phyloP scores from a whole-genome alignment of 2,113 vertebrate species.

The Geococcyx californianus region DNA sequence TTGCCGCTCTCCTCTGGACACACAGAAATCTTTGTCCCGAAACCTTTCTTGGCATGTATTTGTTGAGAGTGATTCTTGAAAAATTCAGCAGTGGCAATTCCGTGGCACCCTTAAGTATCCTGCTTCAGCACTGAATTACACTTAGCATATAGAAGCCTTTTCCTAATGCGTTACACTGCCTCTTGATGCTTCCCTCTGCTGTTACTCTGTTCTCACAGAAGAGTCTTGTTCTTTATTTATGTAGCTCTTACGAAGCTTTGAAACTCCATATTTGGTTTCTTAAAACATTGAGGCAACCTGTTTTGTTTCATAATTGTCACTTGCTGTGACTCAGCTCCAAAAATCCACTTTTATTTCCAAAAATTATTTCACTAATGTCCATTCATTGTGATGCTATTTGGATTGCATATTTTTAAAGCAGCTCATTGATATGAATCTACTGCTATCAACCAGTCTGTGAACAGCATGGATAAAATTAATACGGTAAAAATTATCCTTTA shows the following conservation, averaged over 20 bases:
- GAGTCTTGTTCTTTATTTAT: not conserved
- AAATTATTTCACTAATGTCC: not conserved
- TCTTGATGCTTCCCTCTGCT: not conserved
- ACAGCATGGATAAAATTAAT: conserved; percentile 17
- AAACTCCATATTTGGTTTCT: not conserved
- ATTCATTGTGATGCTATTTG: not conserved
- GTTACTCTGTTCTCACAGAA: not conserved
- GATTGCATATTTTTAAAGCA: conserved; percentile 5
- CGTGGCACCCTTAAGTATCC: not conserved
- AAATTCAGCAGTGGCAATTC: not conserved
- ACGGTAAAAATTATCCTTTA: not conserved
- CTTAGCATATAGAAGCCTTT: not conserved
- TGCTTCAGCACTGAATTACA: not conserved
- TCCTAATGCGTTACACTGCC: not conserved
- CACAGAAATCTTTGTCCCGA: no score
- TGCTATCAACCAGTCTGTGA: not conserved
- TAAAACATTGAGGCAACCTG: not conserved
- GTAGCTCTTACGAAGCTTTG: not conserved
- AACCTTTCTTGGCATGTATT: not conserved
- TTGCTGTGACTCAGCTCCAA: not conserved
- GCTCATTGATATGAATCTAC: not conserved
- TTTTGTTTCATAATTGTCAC: not conserved
- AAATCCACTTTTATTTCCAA: not conserved
- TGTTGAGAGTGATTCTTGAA: not conserved
- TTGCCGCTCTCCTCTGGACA: no score